Conservation (phyloP, 2,888 invertebrate genomes). For the Resseliella maxima region DNA sequence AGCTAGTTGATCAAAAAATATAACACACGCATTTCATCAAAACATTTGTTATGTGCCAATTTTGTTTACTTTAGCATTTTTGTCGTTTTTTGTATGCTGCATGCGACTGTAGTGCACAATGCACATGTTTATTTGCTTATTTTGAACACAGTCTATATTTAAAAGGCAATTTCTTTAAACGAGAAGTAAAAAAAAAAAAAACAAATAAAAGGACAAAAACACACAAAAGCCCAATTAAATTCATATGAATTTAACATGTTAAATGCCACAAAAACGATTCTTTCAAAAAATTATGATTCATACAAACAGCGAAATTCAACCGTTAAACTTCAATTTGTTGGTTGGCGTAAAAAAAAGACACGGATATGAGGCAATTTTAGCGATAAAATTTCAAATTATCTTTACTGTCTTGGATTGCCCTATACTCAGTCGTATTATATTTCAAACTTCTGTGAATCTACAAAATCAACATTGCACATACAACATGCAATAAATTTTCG, state of each 20-base stretch:
- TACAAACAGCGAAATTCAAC: neutral
- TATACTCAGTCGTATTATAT: neutral
- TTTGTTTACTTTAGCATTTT: neutral
- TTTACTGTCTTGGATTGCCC: neutral
- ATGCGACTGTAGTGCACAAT: too few relatives aligned
- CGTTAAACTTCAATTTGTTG: neutral
- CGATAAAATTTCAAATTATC: neutral
- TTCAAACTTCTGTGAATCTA: neutral
- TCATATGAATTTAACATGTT: constrained; percentile 4
- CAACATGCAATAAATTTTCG: too few relatives aligned
- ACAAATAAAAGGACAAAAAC: neutral
- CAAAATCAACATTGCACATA: too few relatives aligned
- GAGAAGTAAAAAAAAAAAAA: neutral
- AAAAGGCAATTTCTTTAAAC: constrained; percentile 24
- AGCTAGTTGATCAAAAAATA: neutral
- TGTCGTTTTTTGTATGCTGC: neutral
- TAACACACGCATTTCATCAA: constrained; percentile 20
- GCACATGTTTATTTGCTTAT: neutral
- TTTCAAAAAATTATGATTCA: neutral
- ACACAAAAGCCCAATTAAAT: constrained; percentile 30
- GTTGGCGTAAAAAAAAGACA: neutral
- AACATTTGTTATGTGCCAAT: neutral
- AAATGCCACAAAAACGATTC: neutral
- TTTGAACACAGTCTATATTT: neutral
- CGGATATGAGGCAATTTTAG: neutral